Evolutionary conservation across 2,113 vertebrate species (phyloP).

Genomic region (Callopanchax toddi): DNA sequence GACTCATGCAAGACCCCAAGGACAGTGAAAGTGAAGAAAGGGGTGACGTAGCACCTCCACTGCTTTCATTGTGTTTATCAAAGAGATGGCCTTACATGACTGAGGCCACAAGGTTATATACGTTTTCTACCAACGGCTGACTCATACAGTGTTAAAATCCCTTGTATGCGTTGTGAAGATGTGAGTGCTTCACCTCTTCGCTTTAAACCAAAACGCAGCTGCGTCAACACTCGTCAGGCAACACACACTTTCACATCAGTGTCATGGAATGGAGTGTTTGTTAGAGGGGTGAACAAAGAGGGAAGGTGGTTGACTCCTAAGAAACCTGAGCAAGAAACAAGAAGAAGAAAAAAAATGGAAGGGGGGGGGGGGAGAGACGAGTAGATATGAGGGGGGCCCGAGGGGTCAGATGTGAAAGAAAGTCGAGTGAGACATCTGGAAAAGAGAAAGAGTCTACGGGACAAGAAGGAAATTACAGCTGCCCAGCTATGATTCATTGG

Average conservation of each 20-base stretch:
- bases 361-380: constrained; percentile 1
- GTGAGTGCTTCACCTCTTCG: constrained; percentile 47
- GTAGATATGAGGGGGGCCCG: constrained; percentile 50
- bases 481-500: constrained; percentile 78
- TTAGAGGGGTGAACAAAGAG: constrained; percentile 49
- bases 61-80: constrained; percentile 67
- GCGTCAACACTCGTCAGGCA: constrained; percentile 62
- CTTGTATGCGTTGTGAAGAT: constrained; percentile 5
- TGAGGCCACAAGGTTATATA: constrained; percentile 49
- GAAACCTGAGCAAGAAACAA: constrained; percentile 44
- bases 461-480: constrained; percentile 79
- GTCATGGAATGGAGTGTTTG: constrained; percentile 57
- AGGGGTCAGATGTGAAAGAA: constrained; percentile 67
- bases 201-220: constrained; percentile 64
- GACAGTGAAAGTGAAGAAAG: constrained; percentile 57
- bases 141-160: constrained; percentile 39
- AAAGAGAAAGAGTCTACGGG: constrained; percentile 69
- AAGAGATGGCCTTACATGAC: constrained; percentile 69
- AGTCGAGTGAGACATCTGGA: constrained; percentile 76
- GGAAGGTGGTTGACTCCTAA: constrained; percentile 45
- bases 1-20: constrained; percentile 54
- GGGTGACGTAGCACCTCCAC: constrained; percentile 56
- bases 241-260: constrained; percentile 55
- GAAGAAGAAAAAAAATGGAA: constrained; percentile 22
- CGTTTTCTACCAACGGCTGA: constrained; percentile 62